Evolutionary conservation across 2,888 invertebrate species (phyloP).

Genomic region (Cheiracanthium punctorium): DNA sequence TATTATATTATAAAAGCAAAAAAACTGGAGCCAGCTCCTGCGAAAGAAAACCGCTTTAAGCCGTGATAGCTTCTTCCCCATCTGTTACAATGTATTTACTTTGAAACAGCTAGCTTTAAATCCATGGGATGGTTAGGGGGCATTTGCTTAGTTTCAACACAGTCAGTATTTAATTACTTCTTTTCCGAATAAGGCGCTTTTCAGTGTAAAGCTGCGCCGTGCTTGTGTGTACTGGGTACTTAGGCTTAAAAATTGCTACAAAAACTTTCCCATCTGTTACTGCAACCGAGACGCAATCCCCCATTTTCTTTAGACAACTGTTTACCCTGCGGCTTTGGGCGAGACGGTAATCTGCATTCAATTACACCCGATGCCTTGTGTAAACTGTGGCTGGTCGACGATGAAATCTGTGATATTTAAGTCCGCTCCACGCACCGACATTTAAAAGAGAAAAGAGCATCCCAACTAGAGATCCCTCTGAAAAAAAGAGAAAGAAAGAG

Average conservation of each 20-base stretch:
- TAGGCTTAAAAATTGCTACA: conserved; percentile 62
- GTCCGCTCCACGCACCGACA: conserved; percentile 27
- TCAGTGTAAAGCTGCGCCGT: conserved; percentile 50
- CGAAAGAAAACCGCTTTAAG: conserved; percentile 42
- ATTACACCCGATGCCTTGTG: conserved; percentile 59
- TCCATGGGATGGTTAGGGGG: conserved; percentile 52
- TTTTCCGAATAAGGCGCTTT: conserved; percentile 58
- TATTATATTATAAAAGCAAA: conserved; percentile 39
- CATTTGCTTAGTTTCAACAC: conserved; percentile 65
- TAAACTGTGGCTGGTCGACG: conserved; percentile 39
- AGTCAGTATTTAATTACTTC: conserved; percentile 63
- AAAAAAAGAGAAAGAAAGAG: background rate
- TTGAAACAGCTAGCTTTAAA: conserved; percentile 46
- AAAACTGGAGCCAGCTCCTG: no score
- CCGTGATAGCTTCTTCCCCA: conserved; percentile 54
- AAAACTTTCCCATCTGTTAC: conserved; percentile 69
- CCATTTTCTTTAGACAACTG: conserved; percentile 68
- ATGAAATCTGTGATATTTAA: conserved; percentile 32
- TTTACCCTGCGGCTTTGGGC: conserved; percentile 63
- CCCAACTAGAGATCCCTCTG: background rate
- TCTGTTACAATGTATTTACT: conserved; percentile 67
- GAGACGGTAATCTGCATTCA: conserved; percentile 63
- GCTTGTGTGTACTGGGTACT: conserved; percentile 17
- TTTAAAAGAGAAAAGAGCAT: conserved; percentile 7
- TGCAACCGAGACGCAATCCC: conserved; percentile 46